These are phyloP conservation scores for Drosophila atripex DNA, from an alignment of 2,888 invertebrate genomes.

Conservation along the genomic window DNA sequence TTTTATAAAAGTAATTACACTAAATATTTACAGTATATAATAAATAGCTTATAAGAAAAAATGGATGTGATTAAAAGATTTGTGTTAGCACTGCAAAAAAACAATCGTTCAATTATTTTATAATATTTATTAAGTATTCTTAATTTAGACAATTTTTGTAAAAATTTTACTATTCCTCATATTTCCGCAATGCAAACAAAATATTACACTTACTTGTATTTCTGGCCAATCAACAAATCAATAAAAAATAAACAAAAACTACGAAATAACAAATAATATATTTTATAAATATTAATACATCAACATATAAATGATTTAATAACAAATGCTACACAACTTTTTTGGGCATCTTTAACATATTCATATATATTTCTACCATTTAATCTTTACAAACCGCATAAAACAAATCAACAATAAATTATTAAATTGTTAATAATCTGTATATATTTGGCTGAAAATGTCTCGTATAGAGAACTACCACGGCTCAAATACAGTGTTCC, in stretches of 20 bases:
- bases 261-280: conserved; percentile 55
- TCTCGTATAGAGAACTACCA: conserved; percentile 94
- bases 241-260: conserved; percentile 61
- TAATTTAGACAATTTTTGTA: background rate
- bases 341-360: conserved; percentile 10
- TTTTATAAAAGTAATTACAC: no score
- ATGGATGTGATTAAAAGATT: background rate
- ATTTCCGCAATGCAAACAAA: conserved; percentile 58
- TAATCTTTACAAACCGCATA: conserved; percentile 15
- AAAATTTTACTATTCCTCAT: conserved; percentile 4
- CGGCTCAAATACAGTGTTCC: conserved; percentile 98
- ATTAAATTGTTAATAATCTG: background rate
- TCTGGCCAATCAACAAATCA: conserved; percentile 64
- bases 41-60: no score
- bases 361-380: conserved; percentile 3
- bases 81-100: background rate
- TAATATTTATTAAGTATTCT: background rate
- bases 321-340: conserved; percentile 10
- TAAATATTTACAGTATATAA: no score
- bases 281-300: conserved; percentile 47
- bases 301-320: conserved; percentile 18
- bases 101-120: background rate
- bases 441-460: conserved; percentile 60
- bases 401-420: conserved; percentile 32
- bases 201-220: conserved; percentile 72